A percentile compares a stretch with the other conserved stretches of the same genome.
Evolutionary conservation across 2,797 vertebrate genomes (phyloP).

Genomic region (Protosalanx chinensis): DNA sequence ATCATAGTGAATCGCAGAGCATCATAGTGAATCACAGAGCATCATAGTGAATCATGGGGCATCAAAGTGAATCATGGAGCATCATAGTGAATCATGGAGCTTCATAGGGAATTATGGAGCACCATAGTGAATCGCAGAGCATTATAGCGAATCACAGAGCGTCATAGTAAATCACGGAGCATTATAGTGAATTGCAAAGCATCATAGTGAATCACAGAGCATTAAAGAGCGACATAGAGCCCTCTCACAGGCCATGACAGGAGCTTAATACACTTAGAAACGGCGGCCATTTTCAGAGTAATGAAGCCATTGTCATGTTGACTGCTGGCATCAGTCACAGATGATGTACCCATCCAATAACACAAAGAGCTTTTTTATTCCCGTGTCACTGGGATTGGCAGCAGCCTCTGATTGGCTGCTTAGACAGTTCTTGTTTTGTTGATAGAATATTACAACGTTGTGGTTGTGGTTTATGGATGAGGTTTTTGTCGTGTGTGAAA

Average conservation of each 20-base stretch:
- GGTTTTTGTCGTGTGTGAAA: slow-evolving; percentile 28
- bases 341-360: slow-evolving; percentile 74
- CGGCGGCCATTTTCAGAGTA: slow-evolving; percentile 56
- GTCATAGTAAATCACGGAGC: not conserved
- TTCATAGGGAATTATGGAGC: not conserved
- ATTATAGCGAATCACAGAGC: not conserved
- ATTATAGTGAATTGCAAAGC: not conserved
- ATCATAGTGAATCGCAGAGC: not conserved
- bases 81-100: not conserved
- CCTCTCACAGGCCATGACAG: slow-evolving; percentile 26
- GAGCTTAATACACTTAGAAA: slow-evolving; percentile 38
- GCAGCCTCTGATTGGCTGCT: slow-evolving; percentile 64
- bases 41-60: not conserved
- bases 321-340: slow-evolving; percentile 57
- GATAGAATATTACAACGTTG: slow-evolving; percentile 72
- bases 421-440: slow-evolving; percentile 59
- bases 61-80: not conserved
- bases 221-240: not conserved
- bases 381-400: slow-evolving; percentile 57
- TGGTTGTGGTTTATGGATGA: slow-evolving; percentile 61
- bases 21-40: not conserved
- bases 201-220: not conserved
- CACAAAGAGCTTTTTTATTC: slow-evolving; percentile 70
- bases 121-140: not conserved
- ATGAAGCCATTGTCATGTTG: slow-evolving; percentile 56